A percentile compares a stretch with the other conserved stretches of the same genome.
Conservation (phyloP, 2,888 invertebrate species). For the Dicycla oo region DNA sequence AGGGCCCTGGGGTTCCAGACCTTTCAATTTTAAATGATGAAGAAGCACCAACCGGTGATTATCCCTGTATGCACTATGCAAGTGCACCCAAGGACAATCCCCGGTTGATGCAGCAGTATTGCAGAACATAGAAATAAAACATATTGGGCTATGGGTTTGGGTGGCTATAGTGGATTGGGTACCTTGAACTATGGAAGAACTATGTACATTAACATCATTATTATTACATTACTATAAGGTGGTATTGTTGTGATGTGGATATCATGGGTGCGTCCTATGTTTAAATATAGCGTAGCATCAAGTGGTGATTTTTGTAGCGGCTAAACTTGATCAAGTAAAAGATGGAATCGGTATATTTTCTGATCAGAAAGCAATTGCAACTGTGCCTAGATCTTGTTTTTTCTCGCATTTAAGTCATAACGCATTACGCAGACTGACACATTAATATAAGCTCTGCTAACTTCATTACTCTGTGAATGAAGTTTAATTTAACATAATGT, state of each 20-base stretch:
- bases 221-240: no score
- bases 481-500: conserved; percentile 39
- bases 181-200: no score
- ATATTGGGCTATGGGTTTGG: no score
- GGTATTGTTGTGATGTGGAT: neutral
- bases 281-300: neutral
- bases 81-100: no score
- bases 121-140: no score
- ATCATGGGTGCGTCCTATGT: neutral
- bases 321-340: conserved; percentile 6
- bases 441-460: conserved; percentile 21
- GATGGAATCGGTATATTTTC: neutral
- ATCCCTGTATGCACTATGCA: no score
- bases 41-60: no score
- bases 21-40: no score
- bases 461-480: conserved; percentile 29
- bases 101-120: no score
- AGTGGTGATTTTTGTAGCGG: conserved; percentile 2
- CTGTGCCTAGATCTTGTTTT: neutral
- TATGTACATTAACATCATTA: no score
- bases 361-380: neutral
- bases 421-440: conserved; percentile 14
- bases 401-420: neutral
- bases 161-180: no score
- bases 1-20: no score